Evolutionary conservation across 2,888 invertebrate species (phyloP), one percentile per base, ranked within the genome.

Genomic region (Fragum fragum): DNA sequence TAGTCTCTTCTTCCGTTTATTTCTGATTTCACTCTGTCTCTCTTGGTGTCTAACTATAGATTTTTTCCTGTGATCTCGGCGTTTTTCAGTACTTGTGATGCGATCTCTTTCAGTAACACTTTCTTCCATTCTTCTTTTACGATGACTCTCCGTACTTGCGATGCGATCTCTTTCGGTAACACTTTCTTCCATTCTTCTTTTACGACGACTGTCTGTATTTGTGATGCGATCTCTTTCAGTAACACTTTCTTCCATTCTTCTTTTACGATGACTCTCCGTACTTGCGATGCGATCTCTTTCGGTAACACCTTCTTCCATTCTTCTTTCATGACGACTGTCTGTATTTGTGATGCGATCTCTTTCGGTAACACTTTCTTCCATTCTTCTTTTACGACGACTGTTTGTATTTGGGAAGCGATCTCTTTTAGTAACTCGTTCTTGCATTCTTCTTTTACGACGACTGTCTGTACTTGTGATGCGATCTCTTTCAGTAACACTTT

Each of bases 371-470:
- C 23, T n/a, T 68, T 39, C 39, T 21, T 42, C 68, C 47, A 21
- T 39, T 68, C 68, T 18, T 68, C 47, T 68, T 68, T 68, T 68
- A 39, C 39, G 47, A n/a, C 39, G 39, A 68, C 68, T 42, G 7
- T 68, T 21, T 68, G 18, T 68, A 42, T 21, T 42, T 21, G 68
- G 5, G 9, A 68, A 2, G 18, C 68, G 68, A 68, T 68, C 42
- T 23, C 23, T 26, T 18, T 68, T 9, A 5, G 42, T 47, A 16
- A 66, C 66, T 29, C 32, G 1, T 29, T 29, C 32, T n/a, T 66
- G 5, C 36, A 26, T n/a, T 32, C 66, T 29, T 66, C 36, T 66
- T 66, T 66, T 66, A 29, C 36, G 66, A 29, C 32, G 29, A 66
- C 66, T 32, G 7, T 66, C 66, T 36, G 29, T 66, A 36, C 32